These are phyloP conservation scores for Hartigia nigra DNA, from an alignment of 2,888 invertebrate species.

Conservation along the genomic window DNA sequence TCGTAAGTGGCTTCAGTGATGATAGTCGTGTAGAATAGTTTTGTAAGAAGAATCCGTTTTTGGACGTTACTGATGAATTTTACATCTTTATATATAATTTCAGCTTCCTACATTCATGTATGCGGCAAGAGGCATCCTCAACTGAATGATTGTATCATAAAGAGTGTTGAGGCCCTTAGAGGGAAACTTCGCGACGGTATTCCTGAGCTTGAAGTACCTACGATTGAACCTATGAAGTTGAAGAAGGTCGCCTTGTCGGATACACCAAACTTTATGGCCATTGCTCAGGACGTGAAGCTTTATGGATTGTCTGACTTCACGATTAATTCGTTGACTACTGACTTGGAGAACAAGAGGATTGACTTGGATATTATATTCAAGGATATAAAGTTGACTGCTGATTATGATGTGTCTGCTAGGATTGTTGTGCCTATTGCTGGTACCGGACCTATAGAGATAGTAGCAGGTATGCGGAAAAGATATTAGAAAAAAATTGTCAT, in stretches of 20 bases:
- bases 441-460: constrained; percentile 46
- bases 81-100: not conserved
- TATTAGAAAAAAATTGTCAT: not conserved
- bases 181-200: constrained; percentile 45
- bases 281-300: constrained; percentile 43
- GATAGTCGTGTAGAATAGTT: not conserved
- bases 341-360: constrained; percentile 36
- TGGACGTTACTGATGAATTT: not conserved
- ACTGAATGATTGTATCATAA: constrained; percentile 45
- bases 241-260: constrained; percentile 40
- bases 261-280: constrained; percentile 42
- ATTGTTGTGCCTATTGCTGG: constrained; percentile 52
- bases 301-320: constrained; percentile 41
- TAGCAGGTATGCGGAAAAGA: constrained; percentile 33
- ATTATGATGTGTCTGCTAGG: constrained; percentile 50
- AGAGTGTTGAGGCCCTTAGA: constrained; percentile 40
- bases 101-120: constrained; percentile 54
- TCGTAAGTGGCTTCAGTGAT: constrained; percentile 45
- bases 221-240: constrained; percentile 50
- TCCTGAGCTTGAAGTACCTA: constrained; percentile 53
- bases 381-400: constrained; percentile 36
- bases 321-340: constrained; percentile 30
- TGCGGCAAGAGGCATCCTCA: constrained; percentile 55
- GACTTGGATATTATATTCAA: constrained; percentile 33
- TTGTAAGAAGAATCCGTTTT: not conserved